Conservation (phyloP, 2,888 invertebrate species). For the Ectemnius cavifrons region DNA sequence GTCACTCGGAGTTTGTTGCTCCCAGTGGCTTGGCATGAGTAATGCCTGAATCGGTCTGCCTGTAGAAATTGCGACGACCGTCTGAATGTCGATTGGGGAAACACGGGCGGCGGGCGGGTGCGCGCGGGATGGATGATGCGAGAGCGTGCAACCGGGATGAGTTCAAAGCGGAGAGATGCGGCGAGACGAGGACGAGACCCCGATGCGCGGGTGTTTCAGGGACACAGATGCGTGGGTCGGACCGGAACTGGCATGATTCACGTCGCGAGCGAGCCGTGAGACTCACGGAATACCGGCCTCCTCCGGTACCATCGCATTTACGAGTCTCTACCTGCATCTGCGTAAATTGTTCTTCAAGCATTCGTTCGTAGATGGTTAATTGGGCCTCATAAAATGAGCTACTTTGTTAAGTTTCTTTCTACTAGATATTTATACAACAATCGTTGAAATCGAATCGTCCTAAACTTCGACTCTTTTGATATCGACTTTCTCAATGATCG, state of each 20-base stretch:
- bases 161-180: slow-evolving; percentile 43
- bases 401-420: no score
- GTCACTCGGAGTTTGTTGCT: neutral
- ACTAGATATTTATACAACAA: no score
- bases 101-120: no score
- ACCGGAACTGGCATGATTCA: slow-evolving; percentile 77
- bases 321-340: slow-evolving; percentile 19
- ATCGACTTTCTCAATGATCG: no score
- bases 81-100: no score
- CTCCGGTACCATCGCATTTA: slow-evolving; percentile 24
- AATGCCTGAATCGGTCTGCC: no score
- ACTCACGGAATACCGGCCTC: slow-evolving; percentile 63
- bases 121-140: neutral
- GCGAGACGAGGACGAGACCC: slow-evolving; percentile 57
- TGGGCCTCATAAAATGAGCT: neutral
- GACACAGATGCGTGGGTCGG: slow-evolving; percentile 74
- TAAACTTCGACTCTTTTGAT: no score
- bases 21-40: neutral
- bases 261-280: slow-evolving; percentile 67
- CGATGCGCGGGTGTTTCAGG: slow-evolving; percentile 60
- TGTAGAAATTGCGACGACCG: no score
- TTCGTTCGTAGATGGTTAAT: neutral
- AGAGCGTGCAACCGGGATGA: slow-evolving; percentile 52
- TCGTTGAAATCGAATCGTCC: no score
- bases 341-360: neutral